Evolutionary conservation across 2,888 invertebrate species (phyloP).

Genomic region (Anodontia alba): DNA sequence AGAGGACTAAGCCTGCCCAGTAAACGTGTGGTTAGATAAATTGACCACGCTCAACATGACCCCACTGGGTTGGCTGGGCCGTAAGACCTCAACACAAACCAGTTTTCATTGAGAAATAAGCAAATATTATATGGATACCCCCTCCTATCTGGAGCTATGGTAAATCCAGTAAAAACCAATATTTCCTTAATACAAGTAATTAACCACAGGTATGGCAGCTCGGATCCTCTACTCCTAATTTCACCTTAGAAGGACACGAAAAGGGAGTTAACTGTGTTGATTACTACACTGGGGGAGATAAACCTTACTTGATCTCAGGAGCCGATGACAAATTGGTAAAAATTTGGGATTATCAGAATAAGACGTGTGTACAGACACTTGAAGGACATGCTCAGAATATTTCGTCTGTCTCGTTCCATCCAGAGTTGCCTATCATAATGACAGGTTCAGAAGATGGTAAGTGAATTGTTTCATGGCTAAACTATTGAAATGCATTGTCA

Average conservation of each 20-base stretch:
- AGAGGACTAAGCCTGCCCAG: too few species aligned
- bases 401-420: slow-evolving; percentile 96
- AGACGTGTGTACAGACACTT: slow-evolving; percentile 99
- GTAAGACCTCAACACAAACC: too few species aligned
- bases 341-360: slow-evolving; percentile 99
- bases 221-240: slow-evolving; percentile 98
- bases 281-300: slow-evolving; percentile 99
- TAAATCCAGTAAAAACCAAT: too few species aligned
- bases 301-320: slow-evolving; percentile 99
- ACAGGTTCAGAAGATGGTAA: slow-evolving; percentile 97
- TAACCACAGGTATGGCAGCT: slow-evolving; percentile 99
- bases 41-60: too few species aligned
- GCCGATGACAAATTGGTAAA: slow-evolving; percentile 99
- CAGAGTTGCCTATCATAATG: slow-evolving; percentile 97
- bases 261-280: slow-evolving; percentile 99
- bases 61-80: too few species aligned
- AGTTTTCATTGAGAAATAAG: too few species aligned
- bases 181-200: too few species aligned
- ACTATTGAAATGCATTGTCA: background rate
- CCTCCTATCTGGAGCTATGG: too few species aligned
- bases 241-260: slow-evolving; percentile 98
- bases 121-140: too few species aligned
- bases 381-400: slow-evolving; percentile 99
- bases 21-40: too few species aligned
- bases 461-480: too few species aligned